Percentiles rank a stretch among this genome's conserved stretches.
Conservation (phyloP, 2,113 vertebrate genomes). For the Pachycephala philippinensis region DNA sequence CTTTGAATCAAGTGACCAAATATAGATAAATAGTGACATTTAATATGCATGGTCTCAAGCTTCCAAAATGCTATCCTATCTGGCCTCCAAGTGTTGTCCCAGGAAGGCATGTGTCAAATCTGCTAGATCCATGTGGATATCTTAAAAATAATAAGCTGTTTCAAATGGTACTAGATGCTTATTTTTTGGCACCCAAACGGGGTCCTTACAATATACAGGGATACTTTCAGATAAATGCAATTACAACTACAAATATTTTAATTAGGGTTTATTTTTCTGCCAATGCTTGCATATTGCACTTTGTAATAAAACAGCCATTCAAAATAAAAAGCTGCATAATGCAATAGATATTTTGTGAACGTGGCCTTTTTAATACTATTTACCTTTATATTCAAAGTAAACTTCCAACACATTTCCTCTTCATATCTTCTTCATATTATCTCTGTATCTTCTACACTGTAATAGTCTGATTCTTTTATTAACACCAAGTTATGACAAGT, state of each 20-base stretch:
- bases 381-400: neutral
- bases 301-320: neutral
- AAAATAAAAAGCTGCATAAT: neutral
- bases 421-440: neutral
- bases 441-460: neutral
- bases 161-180: neutral
- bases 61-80: neutral
- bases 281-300: neutral
- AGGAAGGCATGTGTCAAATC: neutral
- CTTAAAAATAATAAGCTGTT: neutral
- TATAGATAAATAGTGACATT: neutral
- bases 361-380: neutral
- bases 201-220: neutral
- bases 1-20: neutral
- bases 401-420: neutral
- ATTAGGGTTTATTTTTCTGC: neutral
- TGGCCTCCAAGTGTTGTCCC: neutral
- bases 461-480: neutral
- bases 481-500: neutral
- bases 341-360: neutral
- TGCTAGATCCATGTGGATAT: neutral
- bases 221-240: neutral
- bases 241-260: neutral
- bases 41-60: neutral
- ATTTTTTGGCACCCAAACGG: neutral